phyloP scores from a whole-genome alignment of 2,113 vertebrate species.

The Brachypteracias leptosomus region DNA sequence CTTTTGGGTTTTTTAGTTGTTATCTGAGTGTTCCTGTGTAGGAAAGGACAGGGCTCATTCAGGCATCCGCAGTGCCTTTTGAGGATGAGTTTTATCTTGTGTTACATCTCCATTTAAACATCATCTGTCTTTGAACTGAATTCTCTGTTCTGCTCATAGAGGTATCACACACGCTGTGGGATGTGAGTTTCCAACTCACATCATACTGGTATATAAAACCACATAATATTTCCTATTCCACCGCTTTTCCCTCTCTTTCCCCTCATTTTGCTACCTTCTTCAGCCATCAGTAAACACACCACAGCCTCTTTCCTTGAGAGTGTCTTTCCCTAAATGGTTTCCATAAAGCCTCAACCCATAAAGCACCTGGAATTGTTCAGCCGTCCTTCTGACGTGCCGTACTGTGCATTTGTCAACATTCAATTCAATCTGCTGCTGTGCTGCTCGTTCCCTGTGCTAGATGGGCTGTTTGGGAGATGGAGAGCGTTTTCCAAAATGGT shows the following conservation, averaged over 20 bases:
- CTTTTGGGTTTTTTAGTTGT: background rate
- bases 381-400: background rate
- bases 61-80: background rate
- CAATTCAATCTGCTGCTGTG: background rate
- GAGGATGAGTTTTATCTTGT: background rate
- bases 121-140: background rate
- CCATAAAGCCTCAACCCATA: background rate
- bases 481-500: background rate
- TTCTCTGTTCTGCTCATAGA: background rate
- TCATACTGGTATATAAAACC: background rate
- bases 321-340: background rate
- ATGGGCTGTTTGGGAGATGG: slow-evolving; percentile 27
- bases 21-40: background rate
- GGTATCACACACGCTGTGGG: background rate
- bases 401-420: background rate
- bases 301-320: background rate
- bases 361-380: background rate
- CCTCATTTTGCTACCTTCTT: background rate
- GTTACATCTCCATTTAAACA: background rate
- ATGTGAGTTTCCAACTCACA: background rate
- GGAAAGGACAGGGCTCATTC: background rate
- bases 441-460: background rate
- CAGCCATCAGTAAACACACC: background rate
- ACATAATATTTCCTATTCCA: background rate
- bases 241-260: background rate